These are phyloP conservation scores for Procavia capensis DNA, from an alignment of 2,113 vertebrate genomes.

Conservation along the genomic window DNA sequence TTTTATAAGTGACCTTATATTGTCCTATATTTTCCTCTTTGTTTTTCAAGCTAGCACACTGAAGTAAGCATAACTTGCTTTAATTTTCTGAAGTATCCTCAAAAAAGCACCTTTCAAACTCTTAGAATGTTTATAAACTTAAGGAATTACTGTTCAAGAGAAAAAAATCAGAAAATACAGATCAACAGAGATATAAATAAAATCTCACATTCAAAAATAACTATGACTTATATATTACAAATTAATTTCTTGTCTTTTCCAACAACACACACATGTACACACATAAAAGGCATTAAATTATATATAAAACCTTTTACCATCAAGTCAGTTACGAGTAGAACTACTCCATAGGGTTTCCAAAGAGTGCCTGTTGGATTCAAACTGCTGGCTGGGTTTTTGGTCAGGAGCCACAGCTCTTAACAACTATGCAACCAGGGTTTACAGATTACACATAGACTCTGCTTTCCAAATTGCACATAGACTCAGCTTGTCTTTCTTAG, in stretches of 20 bases:
- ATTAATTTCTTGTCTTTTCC: background rate
- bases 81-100: slow-evolving; percentile 4
- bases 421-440: too few species aligned
- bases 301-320: too few species aligned
- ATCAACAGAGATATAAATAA: background rate
- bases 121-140: background rate
- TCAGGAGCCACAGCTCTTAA: too few species aligned
- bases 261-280: background rate
- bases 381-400: too few species aligned
- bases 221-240: background rate
- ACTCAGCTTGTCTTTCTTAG: background rate
- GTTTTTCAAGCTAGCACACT: background rate
- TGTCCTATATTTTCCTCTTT: background rate
- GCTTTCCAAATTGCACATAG: too few species aligned
- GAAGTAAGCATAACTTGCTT: background rate
- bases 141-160: background rate
- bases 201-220: background rate
- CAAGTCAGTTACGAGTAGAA: too few species aligned
- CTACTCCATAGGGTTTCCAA: too few species aligned
- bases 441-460: too few species aligned
- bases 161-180: background rate
- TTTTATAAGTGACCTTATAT: slow-evolving; percentile 1
- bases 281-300: background rate
- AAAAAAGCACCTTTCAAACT: background rate
- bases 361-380: too few species aligned